phyloP scores from a whole-genome alignment of 1,140 invertebrate genomes.

The Trichoplusia ni region DNA sequence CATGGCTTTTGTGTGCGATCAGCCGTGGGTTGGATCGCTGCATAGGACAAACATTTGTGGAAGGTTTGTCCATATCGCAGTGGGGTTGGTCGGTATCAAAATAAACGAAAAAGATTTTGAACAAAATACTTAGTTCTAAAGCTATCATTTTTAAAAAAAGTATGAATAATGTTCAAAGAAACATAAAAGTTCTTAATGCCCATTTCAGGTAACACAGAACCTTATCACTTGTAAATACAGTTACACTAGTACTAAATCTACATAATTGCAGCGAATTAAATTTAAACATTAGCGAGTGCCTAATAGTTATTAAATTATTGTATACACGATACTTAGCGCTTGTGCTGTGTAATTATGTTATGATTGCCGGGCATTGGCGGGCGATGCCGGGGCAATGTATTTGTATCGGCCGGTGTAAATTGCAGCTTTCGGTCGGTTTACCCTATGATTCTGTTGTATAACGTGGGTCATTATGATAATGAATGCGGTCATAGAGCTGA shows the following conservation, averaged over 20 bases:
- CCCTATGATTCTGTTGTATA: constrained; percentile 37
- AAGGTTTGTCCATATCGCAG: too few relatives aligned
- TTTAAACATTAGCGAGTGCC: constrained; percentile 3
- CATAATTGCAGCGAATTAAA: constrained; percentile 19
- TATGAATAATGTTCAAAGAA: too few relatives aligned
- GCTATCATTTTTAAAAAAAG: too few relatives aligned
- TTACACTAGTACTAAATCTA: constrained; percentile 10
- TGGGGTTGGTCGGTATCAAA: too few relatives aligned
- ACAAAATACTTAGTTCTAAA: too few relatives aligned
- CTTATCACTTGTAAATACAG: not conserved
- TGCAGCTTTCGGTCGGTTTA: constrained; percentile 32
- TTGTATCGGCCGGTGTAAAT: constrained; percentile 32
- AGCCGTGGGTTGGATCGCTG: too few relatives aligned
- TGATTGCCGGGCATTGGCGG: not conserved
- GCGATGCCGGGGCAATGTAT: too few relatives aligned
- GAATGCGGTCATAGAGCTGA: constrained; percentile 10
- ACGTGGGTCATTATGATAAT: constrained; percentile 41
- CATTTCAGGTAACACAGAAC: not conserved
- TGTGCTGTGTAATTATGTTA: constrained; percentile 2
- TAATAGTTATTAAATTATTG: constrained; percentile 25
- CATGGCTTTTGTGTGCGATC: too few relatives aligned
- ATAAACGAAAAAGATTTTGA: too few relatives aligned
- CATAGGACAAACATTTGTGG: too few relatives aligned
- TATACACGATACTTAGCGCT: constrained; percentile 7
- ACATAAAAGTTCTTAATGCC: too few relatives aligned